Conservation (phyloP, 2,113 vertebrate species). For the Hylia prasina region DNA sequence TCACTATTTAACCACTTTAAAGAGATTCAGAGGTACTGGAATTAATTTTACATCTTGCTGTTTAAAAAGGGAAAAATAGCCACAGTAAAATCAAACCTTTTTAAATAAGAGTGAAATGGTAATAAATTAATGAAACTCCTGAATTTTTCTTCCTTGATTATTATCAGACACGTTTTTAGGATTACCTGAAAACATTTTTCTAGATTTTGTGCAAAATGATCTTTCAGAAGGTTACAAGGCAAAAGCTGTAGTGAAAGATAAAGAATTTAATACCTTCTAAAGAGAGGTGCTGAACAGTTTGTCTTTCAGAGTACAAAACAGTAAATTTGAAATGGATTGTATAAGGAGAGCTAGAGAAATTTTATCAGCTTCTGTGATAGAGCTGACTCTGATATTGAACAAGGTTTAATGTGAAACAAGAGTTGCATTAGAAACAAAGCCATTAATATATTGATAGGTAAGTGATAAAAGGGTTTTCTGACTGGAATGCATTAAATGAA, state of each 20-base stretch:
- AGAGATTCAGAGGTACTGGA: background rate
- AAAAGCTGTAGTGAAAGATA: background rate
- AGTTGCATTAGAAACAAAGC: slow-evolving; percentile 11
- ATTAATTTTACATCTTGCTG: background rate
- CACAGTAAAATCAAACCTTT: background rate
- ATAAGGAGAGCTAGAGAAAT: background rate
- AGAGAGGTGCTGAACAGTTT: background rate
- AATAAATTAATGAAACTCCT: background rate
- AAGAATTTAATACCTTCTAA: background rate
- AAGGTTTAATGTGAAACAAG: slow-evolving; percentile 31
- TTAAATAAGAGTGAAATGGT: background rate
- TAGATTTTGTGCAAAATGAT: background rate
- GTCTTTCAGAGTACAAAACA: slow-evolving; percentile 26
- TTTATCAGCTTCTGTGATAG: background rate
- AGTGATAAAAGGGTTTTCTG: slow-evolving; percentile 13
- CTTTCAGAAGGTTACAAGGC: background rate
- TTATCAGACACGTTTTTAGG: background rate
- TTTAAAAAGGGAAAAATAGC: background rate
- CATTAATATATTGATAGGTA: background rate
- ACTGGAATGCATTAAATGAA: background rate
- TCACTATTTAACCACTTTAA: background rate
- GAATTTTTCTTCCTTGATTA: background rate
- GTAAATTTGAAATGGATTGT: slow-evolving; percentile 32
- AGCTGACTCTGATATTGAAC: slow-evolving; percentile 25
- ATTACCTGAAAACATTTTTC: background rate